A percentile compares a stretch with the other conserved stretches of the same genome.
These are phyloP conservation scores for Pseudopodoces humilis DNA, from an alignment of 2,113 vertebrate species.

Conservation along the genomic window DNA sequence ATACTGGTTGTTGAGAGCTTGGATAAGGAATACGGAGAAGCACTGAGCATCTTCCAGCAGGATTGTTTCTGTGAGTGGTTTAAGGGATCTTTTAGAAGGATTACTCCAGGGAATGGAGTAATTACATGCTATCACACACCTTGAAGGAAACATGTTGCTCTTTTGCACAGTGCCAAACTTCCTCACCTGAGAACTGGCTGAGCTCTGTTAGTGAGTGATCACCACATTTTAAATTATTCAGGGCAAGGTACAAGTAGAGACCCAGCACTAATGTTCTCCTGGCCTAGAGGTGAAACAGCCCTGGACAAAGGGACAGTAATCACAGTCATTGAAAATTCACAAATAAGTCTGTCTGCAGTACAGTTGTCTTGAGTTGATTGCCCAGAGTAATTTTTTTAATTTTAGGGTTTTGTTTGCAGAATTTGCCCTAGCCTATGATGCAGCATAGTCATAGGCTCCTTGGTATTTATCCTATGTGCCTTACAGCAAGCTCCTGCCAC, in stretches of 20 bases:
- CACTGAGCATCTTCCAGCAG: background rate
- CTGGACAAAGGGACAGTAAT: background rate
- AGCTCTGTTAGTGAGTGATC: background rate
- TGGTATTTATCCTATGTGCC: background rate
- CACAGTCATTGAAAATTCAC: background rate
- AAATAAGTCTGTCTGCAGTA: background rate
- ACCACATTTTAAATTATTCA: background rate
- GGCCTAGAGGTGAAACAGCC: background rate
- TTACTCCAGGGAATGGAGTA: background rate
- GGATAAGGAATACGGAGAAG: background rate
- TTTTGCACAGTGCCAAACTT: background rate
- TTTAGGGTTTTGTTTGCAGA: background rate
- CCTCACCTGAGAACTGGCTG: background rate
- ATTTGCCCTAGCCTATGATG: background rate
- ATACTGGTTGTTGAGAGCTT: background rate
- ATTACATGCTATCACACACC: background rate
- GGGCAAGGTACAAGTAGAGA: background rate
- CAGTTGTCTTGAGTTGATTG: background rate
- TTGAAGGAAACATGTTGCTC: background rate
- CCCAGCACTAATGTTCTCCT: background rate
- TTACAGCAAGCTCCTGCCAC: background rate
- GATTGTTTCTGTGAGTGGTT: background rate
- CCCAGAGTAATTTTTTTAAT: conserved; percentile 11
- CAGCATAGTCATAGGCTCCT: background rate
- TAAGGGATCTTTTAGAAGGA: background rate